A percentile compares a stretch with the other conserved stretches of the same genome.
These are phyloP conservation scores for Furcifer pardalis DNA, from an alignment of 2,797 vertebrate genomes.

Conservation along the genomic window DNA sequence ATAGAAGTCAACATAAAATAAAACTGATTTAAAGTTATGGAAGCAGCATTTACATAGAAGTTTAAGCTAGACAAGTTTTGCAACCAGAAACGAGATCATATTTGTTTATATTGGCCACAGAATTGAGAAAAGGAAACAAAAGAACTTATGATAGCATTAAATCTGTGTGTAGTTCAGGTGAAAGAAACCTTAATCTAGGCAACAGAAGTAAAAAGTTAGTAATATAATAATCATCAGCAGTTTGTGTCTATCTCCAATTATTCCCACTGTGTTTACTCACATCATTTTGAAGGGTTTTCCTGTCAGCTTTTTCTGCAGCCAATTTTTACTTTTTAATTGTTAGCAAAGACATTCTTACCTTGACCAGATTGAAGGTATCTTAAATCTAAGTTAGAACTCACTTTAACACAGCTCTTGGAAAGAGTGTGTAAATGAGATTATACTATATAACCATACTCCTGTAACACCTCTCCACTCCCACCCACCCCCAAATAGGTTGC, in stretches of 20 bases:
- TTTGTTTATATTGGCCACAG: neutral
- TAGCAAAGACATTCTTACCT: neutral
- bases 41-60: neutral
- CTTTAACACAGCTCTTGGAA: neutral
- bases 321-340: neutral
- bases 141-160: accelerated
- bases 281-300: neutral
- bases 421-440: neutral
- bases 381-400: neutral
- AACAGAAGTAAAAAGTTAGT: conserved; percentile 11
- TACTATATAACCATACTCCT: neutral
- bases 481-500: neutral
- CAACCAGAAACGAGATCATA: neutral
- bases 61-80: neutral
- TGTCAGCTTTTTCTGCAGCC: neutral
- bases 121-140: neutral
- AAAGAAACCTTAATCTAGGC: neutral
- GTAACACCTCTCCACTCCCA: neutral
- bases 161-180: neutral
- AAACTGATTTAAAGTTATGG: neutral
- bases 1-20: neutral
- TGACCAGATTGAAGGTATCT: neutral
- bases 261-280: neutral
- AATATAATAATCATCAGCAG: conserved; percentile 22
- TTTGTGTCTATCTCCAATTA: neutral